phyloP scores from a whole-genome alignment of 2,888 invertebrate species.

The Glaucopsyche alexis region DNA sequence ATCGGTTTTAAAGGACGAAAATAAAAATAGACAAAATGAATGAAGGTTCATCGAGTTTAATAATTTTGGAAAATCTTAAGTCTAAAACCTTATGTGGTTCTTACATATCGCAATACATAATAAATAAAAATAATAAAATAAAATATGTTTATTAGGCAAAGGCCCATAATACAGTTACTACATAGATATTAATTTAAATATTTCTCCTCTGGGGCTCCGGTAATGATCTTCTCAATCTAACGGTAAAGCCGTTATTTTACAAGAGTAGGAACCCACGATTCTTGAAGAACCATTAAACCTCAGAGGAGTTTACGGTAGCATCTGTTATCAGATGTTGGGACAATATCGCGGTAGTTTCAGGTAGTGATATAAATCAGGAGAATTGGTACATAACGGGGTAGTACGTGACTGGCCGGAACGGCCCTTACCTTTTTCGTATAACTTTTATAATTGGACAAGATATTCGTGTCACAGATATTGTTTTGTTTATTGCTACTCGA shows the following conservation, averaged over 20 bases:
- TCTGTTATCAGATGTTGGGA: constrained; percentile 22
- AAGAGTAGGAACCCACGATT: not conserved
- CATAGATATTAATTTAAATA: too few species aligned
- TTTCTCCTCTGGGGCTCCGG: too few species aligned
- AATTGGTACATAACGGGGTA: constrained; percentile 27
- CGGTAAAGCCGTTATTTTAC: not conserved
- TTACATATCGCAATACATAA: too few species aligned
- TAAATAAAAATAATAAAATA: too few species aligned
- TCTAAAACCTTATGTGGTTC: too few species aligned
- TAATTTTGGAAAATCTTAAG: too few species aligned
- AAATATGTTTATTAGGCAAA: too few species aligned
- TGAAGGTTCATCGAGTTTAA: too few species aligned
- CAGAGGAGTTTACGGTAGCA: constrained; percentile 18
- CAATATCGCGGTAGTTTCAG: constrained; percentile 23
- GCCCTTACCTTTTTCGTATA: constrained; percentile 15
- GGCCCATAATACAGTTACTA: too few species aligned
- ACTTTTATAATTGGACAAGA: constrained; percentile 26
- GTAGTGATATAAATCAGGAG: constrained; percentile 21
- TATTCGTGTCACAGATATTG: constrained; percentile 15
- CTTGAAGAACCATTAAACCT: constrained; percentile 7
- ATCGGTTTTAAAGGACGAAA: not conserved
- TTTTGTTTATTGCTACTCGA: constrained; percentile 1
- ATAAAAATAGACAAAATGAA: not conserved
- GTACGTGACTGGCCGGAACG: constrained; percentile 12
- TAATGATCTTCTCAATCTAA: not conserved